phyloP scores from a whole-genome alignment of 2,113 vertebrate genomes.

The Engystomops pustulosus region DNA sequence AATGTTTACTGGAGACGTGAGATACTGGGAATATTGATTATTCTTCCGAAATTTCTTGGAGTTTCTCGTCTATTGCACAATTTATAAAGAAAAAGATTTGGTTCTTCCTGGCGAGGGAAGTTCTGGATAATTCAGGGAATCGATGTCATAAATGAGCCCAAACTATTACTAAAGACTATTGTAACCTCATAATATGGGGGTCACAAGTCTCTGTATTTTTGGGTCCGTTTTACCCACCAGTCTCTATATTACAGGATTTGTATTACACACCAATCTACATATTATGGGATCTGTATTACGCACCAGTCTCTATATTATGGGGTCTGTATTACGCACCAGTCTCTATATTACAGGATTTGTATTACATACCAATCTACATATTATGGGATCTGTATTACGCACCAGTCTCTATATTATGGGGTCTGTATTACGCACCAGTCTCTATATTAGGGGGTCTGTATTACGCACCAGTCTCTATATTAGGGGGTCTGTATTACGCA shows the following conservation, averaged over 20 bases:
- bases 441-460: neutral
- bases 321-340: neutral
- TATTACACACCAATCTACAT: too few species aligned
- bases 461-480: neutral
- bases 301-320: neutral
- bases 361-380: neutral
- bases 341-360: neutral
- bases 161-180: too few species aligned
- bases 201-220: too few species aligned
- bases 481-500: neutral
- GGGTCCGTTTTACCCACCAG: neutral
- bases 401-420: neutral
- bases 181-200: too few species aligned
- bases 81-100: neutral
- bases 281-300: neutral
- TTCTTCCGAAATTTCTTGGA: neutral
- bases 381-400: neutral
- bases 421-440: neutral
- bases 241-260: neutral
- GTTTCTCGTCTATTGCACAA: neutral
- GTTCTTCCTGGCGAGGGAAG: neutral
- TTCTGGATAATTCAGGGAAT: too few species aligned
- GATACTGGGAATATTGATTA: neutral
- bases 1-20: neutral
- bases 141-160: too few species aligned